Evolutionary conservation across 2,797 vertebrate species (phyloP), one percentile per base, ranked within the genome.

Genomic region (Tolypeutes matacus): DNA sequence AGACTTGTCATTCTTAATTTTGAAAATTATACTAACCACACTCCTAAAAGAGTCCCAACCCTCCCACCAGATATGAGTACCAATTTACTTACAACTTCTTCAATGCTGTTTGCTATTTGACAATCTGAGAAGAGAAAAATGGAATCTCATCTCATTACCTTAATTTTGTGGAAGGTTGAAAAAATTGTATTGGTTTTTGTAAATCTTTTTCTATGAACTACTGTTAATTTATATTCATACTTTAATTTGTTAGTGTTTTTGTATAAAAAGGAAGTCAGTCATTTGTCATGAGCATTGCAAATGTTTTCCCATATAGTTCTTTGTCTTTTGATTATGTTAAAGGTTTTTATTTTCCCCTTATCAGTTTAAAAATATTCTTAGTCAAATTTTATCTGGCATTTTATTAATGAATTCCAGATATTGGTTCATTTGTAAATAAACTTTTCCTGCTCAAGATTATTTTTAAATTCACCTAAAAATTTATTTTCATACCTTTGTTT

Each of bases 141-240:
- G 17, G 20, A 64, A 36, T 64, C 56, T 51, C 29, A 29, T 3
- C 60, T 25, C 1, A 77, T 78, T 78, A 20, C 56, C n/a, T 65
- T 36, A 84, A 49, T 87, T 36, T 83, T 91, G 64, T 76, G 31
- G 76, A 34, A 82, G 46, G 67, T 11, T 62, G 15, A 65, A 86
- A 60, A 77, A 70, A 62, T 3, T 49, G 34, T 80, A 60, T 82
- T 62, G 15, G 60, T n/a, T 23, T 90, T 75, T 90, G 17, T 53
- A 75, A 93, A 62, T 82, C 25, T 69, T 84, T 87, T 93, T 29
- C 53, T 84, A 8, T 82, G 76, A 91, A 70, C 29, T 90, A 76
- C 2, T 0, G 42, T 62, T 62, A 82, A 12, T 31, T 77, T 42
- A n/a, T 86, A 90, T 90, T 64, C 9, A 27, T 64, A 46, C 36